Evolutionary conservation across 2,797 vertebrate genomes (phyloP), one percentile per base, ranked within the genome.

Genomic region (Fundulus diaphanus): DNA sequence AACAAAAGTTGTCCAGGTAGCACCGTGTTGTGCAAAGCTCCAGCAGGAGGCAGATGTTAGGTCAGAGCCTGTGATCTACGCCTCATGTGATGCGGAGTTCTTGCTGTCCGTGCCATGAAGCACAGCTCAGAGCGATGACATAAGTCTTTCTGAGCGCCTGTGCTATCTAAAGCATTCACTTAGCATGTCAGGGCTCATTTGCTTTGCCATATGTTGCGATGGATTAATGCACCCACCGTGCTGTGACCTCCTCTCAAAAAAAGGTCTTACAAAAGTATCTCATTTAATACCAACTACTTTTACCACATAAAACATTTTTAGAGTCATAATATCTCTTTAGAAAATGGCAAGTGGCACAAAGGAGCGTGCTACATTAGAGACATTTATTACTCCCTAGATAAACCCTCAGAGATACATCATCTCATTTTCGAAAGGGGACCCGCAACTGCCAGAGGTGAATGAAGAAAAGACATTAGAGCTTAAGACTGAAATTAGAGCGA

Each of bases 151-250:
- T 71, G 75, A 85, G 76, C 5, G 20, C 66, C 68, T 13, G 76
- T 51, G 78, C 86, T 87, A 80, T 83, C 84, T 80, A 80, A 82
- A 90, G 85, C 81, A 70, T 83, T 85, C 80, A 61, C 80, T 78
- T 88, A 80, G 78, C 79, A 59, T 57, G 84, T 78, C 87, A 82
- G 73, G 87, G 74, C 85, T 88, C 88, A 90, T 90, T 91, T 82
- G 74, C 46, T 44, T 69, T 74, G 79, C 82, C 85, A 81, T 88
- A 85, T 87, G 81, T 84, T 88, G 73, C 70, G 78, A 83, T 78
- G 78, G 85, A 90, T 90, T 90, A 87, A 87, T 79, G 79, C 57
- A 82, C 81, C 77, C 49, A 44, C 75, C 15, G 82, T 74, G 76
- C 15, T 9, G 20, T 82, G 88, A 90, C 90, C 87, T 66, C 59